Evolutionary conservation across 2,113 vertebrate genomes (phyloP).

Genomic region (Balaenoptera acutorostrata): DNA sequence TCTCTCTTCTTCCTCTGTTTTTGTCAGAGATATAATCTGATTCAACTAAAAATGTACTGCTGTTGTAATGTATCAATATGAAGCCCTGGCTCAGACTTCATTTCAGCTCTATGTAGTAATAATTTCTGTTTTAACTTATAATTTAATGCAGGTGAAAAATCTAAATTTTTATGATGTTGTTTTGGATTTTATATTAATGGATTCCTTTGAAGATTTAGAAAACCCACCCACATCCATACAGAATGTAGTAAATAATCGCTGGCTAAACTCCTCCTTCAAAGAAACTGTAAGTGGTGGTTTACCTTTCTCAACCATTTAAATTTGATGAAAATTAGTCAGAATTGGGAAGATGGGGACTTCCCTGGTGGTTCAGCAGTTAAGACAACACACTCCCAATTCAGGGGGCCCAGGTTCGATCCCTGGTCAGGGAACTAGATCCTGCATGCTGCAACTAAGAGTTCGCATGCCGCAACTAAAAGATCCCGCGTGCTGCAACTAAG

Average conservation of each 20-base stretch:
- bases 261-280: slow-evolving; percentile 97
- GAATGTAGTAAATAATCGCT: slow-evolving; percentile 96
- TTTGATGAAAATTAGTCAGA: slow-evolving; percentile 1
- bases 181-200: slow-evolving; percentile 98
- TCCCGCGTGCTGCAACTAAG: no score
- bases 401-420: no score
- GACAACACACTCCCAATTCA: no score
- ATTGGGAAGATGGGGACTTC: not conserved
- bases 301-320: not conserved
- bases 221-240: slow-evolving; percentile 96
- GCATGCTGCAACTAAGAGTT: no score
- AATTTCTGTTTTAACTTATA: slow-evolving; percentile 58
- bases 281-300: slow-evolving; percentile 88
- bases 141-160: slow-evolving; percentile 89
- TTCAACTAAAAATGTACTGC: not conserved
- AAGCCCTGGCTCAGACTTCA: not conserved
- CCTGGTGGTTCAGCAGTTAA: no score
- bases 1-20: not conserved
- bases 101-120: slow-evolving; percentile 32
- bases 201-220: slow-evolving; percentile 98
- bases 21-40: not conserved
- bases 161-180: slow-evolving; percentile 98
- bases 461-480: no score
- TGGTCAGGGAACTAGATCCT: no score
- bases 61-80: not conserved